Conservation (phyloP, 1,140 invertebrate species). For the Aphelinus certus region DNA sequence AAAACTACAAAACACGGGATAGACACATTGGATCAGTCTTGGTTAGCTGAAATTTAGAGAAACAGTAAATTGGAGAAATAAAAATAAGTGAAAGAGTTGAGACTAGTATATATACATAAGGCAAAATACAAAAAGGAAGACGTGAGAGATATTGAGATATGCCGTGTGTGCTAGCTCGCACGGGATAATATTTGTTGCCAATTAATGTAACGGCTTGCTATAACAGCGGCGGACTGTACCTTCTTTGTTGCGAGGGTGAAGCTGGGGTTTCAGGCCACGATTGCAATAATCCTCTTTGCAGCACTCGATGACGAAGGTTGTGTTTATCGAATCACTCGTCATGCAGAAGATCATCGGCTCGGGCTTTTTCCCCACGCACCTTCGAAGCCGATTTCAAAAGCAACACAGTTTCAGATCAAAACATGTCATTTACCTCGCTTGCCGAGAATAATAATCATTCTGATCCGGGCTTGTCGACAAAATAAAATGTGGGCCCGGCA, state of each 20-base stretch:
- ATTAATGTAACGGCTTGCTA: no score
- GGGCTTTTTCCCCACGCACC: constrained; percentile 64
- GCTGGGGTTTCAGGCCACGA: constrained; percentile 67
- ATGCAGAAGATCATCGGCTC: constrained; percentile 66
- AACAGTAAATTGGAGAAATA: not conserved
- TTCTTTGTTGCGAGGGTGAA: constrained; percentile 63
- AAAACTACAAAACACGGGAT: not conserved
- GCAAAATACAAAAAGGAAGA: constrained; percentile 15
- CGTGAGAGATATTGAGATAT: not conserved
- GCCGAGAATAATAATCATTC: constrained; percentile 20
- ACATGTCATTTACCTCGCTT: constrained; percentile 24
- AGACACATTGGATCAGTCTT: not conserved
- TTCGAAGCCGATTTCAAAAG: constrained; percentile 62
- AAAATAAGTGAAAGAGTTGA: no score
- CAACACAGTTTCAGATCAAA: constrained; percentile 55
- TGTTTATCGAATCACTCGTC: constrained; percentile 65
- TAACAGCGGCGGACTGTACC: constrained; percentile 53
- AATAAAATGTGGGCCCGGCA: not conserved
- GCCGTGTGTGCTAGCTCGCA: no score
- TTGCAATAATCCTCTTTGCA: constrained; percentile 76
- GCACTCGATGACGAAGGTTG: constrained; percentile 72
- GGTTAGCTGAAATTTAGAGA: constrained; percentile 10
- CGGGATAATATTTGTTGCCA: no score
- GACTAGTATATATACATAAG: no score
- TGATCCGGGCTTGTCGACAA: not conserved